Evolutionary conservation across 2,888 invertebrate species (phyloP).

Genomic region (Pyralis farinalis): DNA sequence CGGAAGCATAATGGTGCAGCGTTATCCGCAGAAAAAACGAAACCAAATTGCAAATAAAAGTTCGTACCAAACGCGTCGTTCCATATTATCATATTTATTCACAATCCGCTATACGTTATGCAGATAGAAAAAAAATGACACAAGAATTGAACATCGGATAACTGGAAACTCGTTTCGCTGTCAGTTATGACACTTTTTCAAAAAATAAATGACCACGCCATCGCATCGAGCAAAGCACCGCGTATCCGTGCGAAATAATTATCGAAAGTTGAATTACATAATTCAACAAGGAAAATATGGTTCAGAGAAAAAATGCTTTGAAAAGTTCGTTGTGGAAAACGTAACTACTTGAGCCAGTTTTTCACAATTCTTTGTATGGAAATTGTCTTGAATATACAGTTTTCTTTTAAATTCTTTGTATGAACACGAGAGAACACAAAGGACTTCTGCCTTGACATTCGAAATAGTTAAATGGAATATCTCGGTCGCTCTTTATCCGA

Average conservation of each 20-base stretch:
- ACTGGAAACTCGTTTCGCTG: conserved; percentile 31
- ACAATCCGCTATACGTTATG: conserved; percentile 48
- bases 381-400: conserved; percentile 6
- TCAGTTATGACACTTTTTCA: conserved; percentile 32
- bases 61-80: conserved; percentile 27
- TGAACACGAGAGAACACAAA: conserved; percentile 8
- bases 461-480: conserved; percentile 4
- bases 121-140: conserved; percentile 36
- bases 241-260: conserved; percentile 8
- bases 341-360: neutral
- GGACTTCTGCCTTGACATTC: conserved; percentile 6
- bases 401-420: conserved; percentile 4
- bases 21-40: conserved; percentile 40
- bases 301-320: neutral
- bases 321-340: neutral
- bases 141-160: conserved; percentile 27
- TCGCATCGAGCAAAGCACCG: conserved; percentile 34
- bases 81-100: conserved; percentile 49
- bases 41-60: conserved; percentile 37
- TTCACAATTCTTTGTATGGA: neutral
- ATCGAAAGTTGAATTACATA: neutral
- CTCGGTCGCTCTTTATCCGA: neutral
- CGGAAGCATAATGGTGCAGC: conserved; percentile 28
- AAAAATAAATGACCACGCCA: conserved; percentile 31
- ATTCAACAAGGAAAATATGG: neutral